phyloP scores from a whole-genome alignment of 2,113 vertebrate genomes.

The Boulengeromyrus knoepffleri region DNA sequence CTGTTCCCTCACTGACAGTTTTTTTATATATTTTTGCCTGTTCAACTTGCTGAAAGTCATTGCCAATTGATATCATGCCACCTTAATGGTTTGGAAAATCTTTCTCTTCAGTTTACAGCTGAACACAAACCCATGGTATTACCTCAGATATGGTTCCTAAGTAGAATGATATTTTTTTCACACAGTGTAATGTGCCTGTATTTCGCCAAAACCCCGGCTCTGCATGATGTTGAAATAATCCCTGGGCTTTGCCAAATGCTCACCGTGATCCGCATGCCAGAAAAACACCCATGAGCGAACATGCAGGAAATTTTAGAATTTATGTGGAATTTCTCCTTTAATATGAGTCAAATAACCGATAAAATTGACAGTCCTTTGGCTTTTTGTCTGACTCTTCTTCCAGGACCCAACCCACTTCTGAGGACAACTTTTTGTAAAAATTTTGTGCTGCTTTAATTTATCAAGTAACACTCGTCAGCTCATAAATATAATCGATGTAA shows the following conservation, averaged over 20 bases:
- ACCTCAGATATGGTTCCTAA: background rate
- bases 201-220: background rate
- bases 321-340: constrained; percentile 5
- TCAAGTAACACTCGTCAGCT: background rate
- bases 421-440: no score
- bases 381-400: background rate
- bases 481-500: background rate
- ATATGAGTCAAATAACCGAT: background rate
- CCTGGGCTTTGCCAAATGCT: background rate
- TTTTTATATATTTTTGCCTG: background rate
- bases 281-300: background rate
- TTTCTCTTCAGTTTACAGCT: background rate
- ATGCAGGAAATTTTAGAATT: background rate
- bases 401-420: background rate
- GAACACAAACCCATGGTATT: background rate
- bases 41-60: background rate
- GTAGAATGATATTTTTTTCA: background rate
- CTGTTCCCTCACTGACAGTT: background rate
- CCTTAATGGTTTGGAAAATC: background rate
- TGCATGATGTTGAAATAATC: background rate
- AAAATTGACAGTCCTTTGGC: background rate
- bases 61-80: background rate
- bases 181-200: background rate
- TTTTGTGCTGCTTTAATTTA: background rate
- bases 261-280: background rate